Evolutionary conservation across 2,888 invertebrate species (phyloP), one percentile per base, ranked within the genome.

Genomic region (Suillia variegata): DNA sequence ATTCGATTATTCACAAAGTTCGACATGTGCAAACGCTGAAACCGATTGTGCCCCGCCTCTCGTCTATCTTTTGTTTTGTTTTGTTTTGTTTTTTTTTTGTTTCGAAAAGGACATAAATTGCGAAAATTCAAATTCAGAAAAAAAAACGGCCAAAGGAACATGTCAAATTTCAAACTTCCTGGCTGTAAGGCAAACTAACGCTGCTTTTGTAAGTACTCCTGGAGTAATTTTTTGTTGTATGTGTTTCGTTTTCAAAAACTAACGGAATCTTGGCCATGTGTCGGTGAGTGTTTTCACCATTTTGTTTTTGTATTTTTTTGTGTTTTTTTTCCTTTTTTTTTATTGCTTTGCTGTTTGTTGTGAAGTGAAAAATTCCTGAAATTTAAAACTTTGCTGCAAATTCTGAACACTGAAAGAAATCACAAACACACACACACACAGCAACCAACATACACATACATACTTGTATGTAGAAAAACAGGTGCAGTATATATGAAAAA

Each of bases 121-220:
- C n/a, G n/a, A n/a, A n/a, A n/a, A 42, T 54, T 26, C 54, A 31
- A 47, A 26, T 45, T 24, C 38, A 54, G 13, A 12, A 38, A 38
- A 20, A 18, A 17, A n/a, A 13, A 5, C 33, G n/a, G 20, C 52
- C 47, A 45, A 61, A 63, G 61, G 59, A 67, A 63, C 68, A 64
- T 67, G 65, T 67, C 64, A 65, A 67, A 67, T 67, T 68, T 67
- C 63, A 66, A 67, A 66, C 63, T 45, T 45, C 6, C 45, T 45
- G n/a, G 45, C 45, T 20, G 45, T 20, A 17, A 45, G 45, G 45
- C 45, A 20, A 18, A 38, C 38, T 18, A 45, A 20, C 18, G 45
- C 17, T 18, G n/a, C 31, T 38, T n/a, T n/a, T 38, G 38, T 38
- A n/a, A 4, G 6, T n/a, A 38, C 6, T 13, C 6, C 38, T 38